Evolutionary conservation across 1,140 invertebrate genomes (phyloP), one percentile per base, ranked within the genome.

Genomic region (Nasonia longicornis): DNA sequence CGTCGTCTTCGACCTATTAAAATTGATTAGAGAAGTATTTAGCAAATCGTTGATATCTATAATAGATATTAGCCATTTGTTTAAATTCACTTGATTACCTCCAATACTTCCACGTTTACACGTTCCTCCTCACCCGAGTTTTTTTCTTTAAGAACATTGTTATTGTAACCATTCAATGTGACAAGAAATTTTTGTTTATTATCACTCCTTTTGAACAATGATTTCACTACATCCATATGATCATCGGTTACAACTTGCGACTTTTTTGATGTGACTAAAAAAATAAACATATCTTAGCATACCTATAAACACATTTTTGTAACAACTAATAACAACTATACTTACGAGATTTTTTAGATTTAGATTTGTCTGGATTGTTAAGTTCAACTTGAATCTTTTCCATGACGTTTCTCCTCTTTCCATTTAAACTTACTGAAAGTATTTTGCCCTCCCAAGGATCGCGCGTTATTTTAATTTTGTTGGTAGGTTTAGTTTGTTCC

Each of bases 161-260:
- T 89, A 72, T 90, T 89, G 67, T 90, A 90, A 77, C 90, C 90
- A 81, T 91, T 91, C 31, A 91, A 79, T 7, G 90, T 91, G 66
- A 91, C 90, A 84, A 91, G 83, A 85, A 91, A 91, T 83, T 90
- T 90, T 82, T 89, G 90, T 83, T 87, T 90, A 71, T 90, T 84
- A 77, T 91, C 86, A 73, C 86, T 88, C 77, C 87, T 86, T 87
- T 91, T 88, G 79, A 91, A 91, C 52, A 91, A 86, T 22, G 90
- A 91, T 85, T 89, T 91, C 8, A 91, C 88, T 29, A 91, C 86
- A 29, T 87, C 87, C 84, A 90, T 87, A 63, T 90, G 88, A 42
- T 91, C 90, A n/a, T 90, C 88, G 20, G 48, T 66, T 20, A 80
- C 67, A 75, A 31, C 12, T 45, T 83, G 11, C 16, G 52, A 58